Conservation (phyloP, 2,888 invertebrate genomes). For the Poecilobothrus nobilitatus region DNA sequence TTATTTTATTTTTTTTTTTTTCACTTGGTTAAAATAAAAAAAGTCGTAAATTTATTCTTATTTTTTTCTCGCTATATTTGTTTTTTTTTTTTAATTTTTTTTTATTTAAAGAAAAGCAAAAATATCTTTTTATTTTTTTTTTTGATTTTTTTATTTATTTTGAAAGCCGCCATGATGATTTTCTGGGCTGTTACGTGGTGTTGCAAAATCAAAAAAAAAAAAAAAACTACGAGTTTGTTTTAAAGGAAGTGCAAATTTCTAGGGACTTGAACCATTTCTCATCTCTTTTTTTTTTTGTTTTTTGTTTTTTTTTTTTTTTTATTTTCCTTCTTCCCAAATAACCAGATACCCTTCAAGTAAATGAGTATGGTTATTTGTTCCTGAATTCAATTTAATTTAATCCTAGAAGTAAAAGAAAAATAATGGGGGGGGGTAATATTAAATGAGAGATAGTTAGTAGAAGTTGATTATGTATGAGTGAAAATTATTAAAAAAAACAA, state of each 20-base stretch:
- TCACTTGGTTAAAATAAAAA: neutral
- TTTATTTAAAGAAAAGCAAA: neutral
- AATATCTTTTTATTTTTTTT: neutral
- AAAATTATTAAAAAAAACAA: neutral
- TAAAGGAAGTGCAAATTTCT: neutral
- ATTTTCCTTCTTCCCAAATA: too few relatives aligned
- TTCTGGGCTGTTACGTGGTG: neutral
- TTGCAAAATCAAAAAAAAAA: neutral
- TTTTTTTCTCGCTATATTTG: too few relatives aligned
- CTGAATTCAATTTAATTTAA: too few relatives aligned
- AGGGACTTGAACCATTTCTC: too few relatives aligned
- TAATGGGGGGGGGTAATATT: too few relatives aligned
- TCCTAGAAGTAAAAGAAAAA: too few relatives aligned
- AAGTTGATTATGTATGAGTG: too few relatives aligned
- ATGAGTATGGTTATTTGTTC: too few relatives aligned
- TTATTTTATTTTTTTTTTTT: neutral
- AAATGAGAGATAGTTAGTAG: too few relatives aligned
- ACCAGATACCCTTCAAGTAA: too few relatives aligned
- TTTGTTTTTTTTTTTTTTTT: too few relatives aligned
- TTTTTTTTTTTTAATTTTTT: neutral
- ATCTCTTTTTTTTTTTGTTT: neutral
- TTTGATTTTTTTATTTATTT: neutral
- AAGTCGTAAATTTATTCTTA: neutral
- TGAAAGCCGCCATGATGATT: neutral
- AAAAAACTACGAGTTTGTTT: neutral